Evolutionary conservation across 2,888 invertebrate species (phyloP).

Genomic region (Caenorhabditis uteleia): DNA sequence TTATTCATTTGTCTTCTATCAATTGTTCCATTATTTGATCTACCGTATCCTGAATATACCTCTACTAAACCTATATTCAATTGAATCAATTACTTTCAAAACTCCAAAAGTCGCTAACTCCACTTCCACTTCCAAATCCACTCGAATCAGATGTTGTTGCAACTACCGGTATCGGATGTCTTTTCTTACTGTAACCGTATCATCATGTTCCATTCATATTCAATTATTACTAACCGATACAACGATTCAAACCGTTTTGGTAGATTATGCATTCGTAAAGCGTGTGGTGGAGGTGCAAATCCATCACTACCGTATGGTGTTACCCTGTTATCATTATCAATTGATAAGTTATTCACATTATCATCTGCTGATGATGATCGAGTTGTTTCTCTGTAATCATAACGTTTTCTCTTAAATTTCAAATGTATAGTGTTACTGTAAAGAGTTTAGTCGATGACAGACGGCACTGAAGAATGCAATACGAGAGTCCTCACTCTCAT

Average conservation of each 20-base stretch:
- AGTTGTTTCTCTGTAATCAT: neutral
- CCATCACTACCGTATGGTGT: constrained; percentile 37
- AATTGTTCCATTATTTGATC: constrained; percentile 21
- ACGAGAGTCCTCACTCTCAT: constrained; percentile 26
- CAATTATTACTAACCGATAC: constrained; percentile 7
- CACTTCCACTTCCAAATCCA: constrained; percentile 31
- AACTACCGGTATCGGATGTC: constrained; percentile 9
- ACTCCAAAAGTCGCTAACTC: constrained; percentile 30
- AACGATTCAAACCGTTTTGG: constrained; percentile 31
- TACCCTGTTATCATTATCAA: neutral
- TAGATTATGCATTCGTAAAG: constrained; percentile 6
- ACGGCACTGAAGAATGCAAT: constrained; percentile 32
- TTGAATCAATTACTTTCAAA: constrained; percentile 8
- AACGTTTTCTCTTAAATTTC: neutral
- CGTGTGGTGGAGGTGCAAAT: constrained; percentile 44
- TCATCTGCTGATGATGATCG: neutral
- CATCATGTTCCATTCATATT: neutral
- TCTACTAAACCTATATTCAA: neutral
- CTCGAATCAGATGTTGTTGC: constrained; percentile 21
- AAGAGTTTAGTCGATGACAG: constrained; percentile 13
- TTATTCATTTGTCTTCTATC: constrained; percentile 20
- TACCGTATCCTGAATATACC: constrained; percentile 23
- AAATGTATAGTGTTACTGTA: constrained; percentile 16
- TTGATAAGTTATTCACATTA: neutral
- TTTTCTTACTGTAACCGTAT: constrained; percentile 20